phyloP scores from a whole-genome alignment of 2,888 invertebrate species.

The Lithosia quadra region DNA sequence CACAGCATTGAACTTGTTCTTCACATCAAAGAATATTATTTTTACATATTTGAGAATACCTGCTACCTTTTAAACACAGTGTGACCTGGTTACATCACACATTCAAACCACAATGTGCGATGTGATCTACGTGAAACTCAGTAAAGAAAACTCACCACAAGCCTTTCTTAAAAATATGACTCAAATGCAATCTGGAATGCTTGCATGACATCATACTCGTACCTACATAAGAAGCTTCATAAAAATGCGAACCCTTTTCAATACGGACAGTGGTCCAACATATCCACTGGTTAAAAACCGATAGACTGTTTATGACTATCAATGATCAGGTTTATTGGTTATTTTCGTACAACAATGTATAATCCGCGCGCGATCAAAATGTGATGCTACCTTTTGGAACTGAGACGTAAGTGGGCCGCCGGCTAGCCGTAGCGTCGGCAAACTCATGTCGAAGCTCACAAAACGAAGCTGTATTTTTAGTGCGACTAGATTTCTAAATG shows the following conservation, averaged over 20 bases:
- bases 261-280: too few relatives aligned
- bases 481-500: too few relatives aligned
- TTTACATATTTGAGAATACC: conserved; percentile 47
- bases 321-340: background rate
- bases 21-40: conserved; percentile 60
- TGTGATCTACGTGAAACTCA: background rate
- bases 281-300: too few relatives aligned
- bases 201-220: background rate
- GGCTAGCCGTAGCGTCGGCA: too few relatives aligned
- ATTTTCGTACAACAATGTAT: background rate
- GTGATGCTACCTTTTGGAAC: too few relatives aligned
- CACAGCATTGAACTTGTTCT: conserved; percentile 70
- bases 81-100: conserved; percentile 18
- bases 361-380: too few relatives aligned
- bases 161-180: conserved; percentile 4
- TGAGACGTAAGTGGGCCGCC: too few relatives aligned
- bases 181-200: background rate
- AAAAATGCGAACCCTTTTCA: too few relatives aligned
- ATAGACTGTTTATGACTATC: background rate
- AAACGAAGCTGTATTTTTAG: too few relatives aligned
- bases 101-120: background rate
- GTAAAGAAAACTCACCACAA: background rate
- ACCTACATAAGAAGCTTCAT: too few relatives aligned
- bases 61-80: conserved; percentile 13
- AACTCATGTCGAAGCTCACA: too few relatives aligned